Evolutionary conservation across 2,888 invertebrate genomes (phyloP).

Genomic region (Eupeodes latifasciatus): DNA sequence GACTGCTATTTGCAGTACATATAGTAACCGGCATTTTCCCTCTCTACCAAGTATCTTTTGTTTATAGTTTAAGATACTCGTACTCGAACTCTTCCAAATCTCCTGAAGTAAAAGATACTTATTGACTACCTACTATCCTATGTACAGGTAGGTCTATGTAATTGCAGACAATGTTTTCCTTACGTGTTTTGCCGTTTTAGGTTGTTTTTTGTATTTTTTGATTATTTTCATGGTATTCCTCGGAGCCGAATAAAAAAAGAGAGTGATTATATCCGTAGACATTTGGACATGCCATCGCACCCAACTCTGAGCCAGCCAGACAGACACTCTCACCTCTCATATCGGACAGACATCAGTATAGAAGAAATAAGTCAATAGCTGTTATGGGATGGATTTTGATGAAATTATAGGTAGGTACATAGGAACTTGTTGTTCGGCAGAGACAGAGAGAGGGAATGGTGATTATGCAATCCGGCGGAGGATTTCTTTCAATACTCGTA

Average conservation of each 20-base stretch:
- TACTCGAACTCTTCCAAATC: constrained; percentile 4
- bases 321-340: constrained; percentile 21
- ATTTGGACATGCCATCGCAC: constrained; percentile 59
- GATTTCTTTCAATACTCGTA: constrained; percentile 1
- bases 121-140: constrained; percentile 16
- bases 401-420: constrained; percentile 46
- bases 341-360: constrained; percentile 46
- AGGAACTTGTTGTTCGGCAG: constrained; percentile 58
- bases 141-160: constrained; percentile 70
- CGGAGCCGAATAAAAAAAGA: neutral
- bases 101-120: constrained; percentile 42
- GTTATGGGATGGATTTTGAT: constrained; percentile 64
- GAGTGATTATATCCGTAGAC: constrained; percentile 31
- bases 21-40: constrained; percentile 57
- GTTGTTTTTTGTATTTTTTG: constrained; percentile 9
- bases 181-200: constrained; percentile 44
- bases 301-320: constrained; percentile 27
- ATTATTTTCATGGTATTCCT: constrained; percentile 10
- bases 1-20: constrained; percentile 66
- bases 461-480: constrained; percentile 62
- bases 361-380: constrained; percentile 53
- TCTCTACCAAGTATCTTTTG: neutral
- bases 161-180: constrained; percentile 70
- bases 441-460: constrained; percentile 17
- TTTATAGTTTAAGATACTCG: neutral